Evolutionary conservation across 2,113 vertebrate species (phyloP).

Genomic region (Sisor rabdophorus): DNA sequence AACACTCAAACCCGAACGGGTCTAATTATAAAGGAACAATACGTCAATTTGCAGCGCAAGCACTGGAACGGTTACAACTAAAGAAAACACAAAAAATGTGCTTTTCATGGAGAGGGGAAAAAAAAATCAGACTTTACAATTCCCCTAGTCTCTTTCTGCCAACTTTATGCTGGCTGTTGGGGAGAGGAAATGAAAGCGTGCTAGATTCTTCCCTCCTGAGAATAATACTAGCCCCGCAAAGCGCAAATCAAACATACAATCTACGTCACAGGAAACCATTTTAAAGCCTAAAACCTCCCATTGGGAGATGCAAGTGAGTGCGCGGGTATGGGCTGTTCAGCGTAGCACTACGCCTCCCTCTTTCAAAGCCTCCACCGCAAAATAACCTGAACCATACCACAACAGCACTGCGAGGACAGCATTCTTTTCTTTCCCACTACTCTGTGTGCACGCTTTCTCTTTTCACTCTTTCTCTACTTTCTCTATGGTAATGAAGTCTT

Average conservation of each 20-base stretch:
- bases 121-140: constrained; percentile 72
- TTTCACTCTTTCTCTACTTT: constrained; percentile 36
- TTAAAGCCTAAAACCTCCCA: constrained; percentile 77
- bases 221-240: constrained; percentile 78
- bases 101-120: constrained; percentile 63
- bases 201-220: constrained; percentile 75
- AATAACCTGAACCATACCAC: constrained; percentile 72
- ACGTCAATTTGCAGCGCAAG: constrained; percentile 66
- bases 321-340: constrained; percentile 67
- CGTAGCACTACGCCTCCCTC: constrained; percentile 60
- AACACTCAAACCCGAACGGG: constrained; percentile 48
- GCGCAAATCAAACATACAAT: constrained; percentile 79
- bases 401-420: constrained; percentile 70
- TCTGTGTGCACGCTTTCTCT: constrained; percentile 52
- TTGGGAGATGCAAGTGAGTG: constrained; percentile 75
- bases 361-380: constrained; percentile 68
- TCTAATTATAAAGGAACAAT: constrained; percentile 68
- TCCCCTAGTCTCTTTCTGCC: constrained; percentile 64
- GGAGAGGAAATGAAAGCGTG: constrained; percentile 79
- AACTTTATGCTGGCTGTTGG: constrained; percentile 76
- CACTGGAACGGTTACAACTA: constrained; percentile 64
- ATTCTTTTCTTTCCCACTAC: constrained; percentile 61
- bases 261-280: constrained; percentile 80
- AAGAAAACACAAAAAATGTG: constrained; percentile 64
- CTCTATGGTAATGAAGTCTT: constrained; percentile 34